phyloP scores from a whole-genome alignment of 2,888 invertebrate genomes.

The Apodemia zela region DNA sequence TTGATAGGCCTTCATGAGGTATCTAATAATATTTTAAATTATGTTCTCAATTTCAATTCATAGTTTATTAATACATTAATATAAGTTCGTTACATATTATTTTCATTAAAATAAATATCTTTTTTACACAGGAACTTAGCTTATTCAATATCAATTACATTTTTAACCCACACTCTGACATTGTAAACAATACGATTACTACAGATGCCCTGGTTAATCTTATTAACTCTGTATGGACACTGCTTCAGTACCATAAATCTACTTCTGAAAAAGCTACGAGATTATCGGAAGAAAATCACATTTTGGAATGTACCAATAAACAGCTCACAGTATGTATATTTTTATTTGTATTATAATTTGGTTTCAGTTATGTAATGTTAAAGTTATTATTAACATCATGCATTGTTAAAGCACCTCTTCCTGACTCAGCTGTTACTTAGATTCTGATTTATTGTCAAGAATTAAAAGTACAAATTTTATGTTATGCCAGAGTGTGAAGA shows the following conservation, averaged over 20 bases:
- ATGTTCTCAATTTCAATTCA: neutral
- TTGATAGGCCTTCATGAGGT: slow-evolving; percentile 67
- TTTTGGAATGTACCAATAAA: slow-evolving; percentile 60
- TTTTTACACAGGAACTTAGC: slow-evolving; percentile 55
- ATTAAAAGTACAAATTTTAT: too few species aligned
- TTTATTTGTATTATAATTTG: neutral
- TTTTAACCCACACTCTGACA: slow-evolving; percentile 64
- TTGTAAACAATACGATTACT: slow-evolving; percentile 43
- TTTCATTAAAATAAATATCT: neutral
- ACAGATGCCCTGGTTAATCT: slow-evolving; percentile 57
- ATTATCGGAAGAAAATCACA: slow-evolving; percentile 58
- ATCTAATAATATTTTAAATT: slow-evolving; percentile 8
- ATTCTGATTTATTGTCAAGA: too few species aligned
- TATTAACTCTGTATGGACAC: slow-evolving; percentile 61
- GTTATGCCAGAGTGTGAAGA: too few species aligned
- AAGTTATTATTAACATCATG: too few species aligned
- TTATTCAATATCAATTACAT: slow-evolving; percentile 57
- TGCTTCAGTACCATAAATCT: slow-evolving; percentile 59
- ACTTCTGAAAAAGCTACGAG: slow-evolving; percentile 48
- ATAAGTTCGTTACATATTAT: too few species aligned
- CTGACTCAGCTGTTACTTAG: too few species aligned
- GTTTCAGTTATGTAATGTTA: neutral
- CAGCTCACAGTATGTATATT: slow-evolving; percentile 55
- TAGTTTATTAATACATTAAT: neutral
- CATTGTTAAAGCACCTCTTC: too few species aligned